Evolutionary conservation across 2,888 invertebrate genomes (phyloP), one percentile per base, ranked within the genome.

Genomic region (Dynastes hyllus): DNA sequence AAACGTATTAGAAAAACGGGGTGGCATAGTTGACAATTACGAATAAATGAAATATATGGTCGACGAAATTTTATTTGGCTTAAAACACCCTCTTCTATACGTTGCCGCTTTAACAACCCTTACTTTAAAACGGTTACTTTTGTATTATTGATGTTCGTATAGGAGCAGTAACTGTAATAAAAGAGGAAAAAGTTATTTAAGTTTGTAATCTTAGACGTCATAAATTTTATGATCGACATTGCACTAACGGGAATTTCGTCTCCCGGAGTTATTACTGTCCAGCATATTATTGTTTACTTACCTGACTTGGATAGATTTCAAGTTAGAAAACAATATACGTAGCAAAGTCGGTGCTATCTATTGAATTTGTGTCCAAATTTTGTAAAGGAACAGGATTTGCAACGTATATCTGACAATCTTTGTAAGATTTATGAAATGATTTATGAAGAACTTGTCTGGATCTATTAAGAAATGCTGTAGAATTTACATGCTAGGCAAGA

Each of bases 21-120:
- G 71, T 71, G 71, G 55, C 37, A 11, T 37, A 71, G 37, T 29
- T 40, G 71, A 71, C 71, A 58, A 71, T 71, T 58, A 58, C 71
- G 37, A 58, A 71, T 71, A 71, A 71, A 58, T 40, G 55, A 55
- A 71, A 71, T 37, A 16, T 58, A 71, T 40, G 37, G 58, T 37
- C 58, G n/a, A n/a, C n/a, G 55, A 37, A 71, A 71, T 58, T 58
- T 58, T 58, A 58, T 16, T 58, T 6, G 8, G 5, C 8, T 58
- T 58, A 16, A 22, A 58, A 58, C 55, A 58, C 55, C 55, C 53
- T 55, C 55, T 3, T 71, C 16, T 22, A 4, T 16, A 16, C 55
- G 3, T 8, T 22, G 55, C 22, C 55, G 55, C 70, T 29, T 2
- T 32, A 32, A 32, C 58, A 71, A 55, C 71, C 71, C 71, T 71